A percentile compares a stretch with the other conserved stretches of the same genome.
Evolutionary conservation across 1,140 invertebrate genomes (phyloP).

Genomic region (Chymomyza costata): DNA sequence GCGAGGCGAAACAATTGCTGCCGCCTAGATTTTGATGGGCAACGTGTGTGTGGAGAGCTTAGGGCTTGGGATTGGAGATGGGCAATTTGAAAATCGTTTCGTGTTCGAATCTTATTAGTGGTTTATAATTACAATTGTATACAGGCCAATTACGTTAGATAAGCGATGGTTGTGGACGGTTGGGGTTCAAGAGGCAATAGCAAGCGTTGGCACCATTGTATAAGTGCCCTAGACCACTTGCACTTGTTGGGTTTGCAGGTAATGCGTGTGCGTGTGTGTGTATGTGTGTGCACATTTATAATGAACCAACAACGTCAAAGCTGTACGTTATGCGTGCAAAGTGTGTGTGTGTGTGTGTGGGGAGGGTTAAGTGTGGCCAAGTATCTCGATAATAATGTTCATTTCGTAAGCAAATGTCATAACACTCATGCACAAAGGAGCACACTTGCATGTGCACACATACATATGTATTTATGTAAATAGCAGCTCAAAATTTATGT

Average conservation of each 20-base stretch:
- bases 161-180: not conserved
- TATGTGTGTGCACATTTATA: slow-evolving; percentile 35
- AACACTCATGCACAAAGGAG: slow-evolving; percentile 19
- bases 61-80: not conserved
- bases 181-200: not conserved
- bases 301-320: slow-evolving; percentile 49
- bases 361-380: slow-evolving; percentile 19
- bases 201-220: not conserved
- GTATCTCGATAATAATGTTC: slow-evolving; percentile 58
- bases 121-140: slow-evolving; percentile 73
- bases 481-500: slow-evolving; percentile 49
- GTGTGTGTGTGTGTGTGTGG: slow-evolving; percentile 8
- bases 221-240: slow-evolving; percentile 10
- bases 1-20: slow-evolving; percentile 22
- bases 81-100: slow-evolving; percentile 57
- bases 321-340: slow-evolving; percentile 41
- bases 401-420: slow-evolving; percentile 67
- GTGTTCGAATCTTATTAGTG: slow-evolving; percentile 71
- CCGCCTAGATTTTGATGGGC: not conserved
- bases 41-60: not conserved
- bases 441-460: slow-evolving; percentile 1
- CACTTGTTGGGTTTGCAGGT: slow-evolving; percentile 2
- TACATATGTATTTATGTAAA: slow-evolving; percentile 45
- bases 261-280: slow-evolving; percentile 26
- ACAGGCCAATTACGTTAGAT: slow-evolving; percentile 60